phyloP scores from a whole-genome alignment of 2,888 invertebrate genomes.

The Acleris laterana region DNA sequence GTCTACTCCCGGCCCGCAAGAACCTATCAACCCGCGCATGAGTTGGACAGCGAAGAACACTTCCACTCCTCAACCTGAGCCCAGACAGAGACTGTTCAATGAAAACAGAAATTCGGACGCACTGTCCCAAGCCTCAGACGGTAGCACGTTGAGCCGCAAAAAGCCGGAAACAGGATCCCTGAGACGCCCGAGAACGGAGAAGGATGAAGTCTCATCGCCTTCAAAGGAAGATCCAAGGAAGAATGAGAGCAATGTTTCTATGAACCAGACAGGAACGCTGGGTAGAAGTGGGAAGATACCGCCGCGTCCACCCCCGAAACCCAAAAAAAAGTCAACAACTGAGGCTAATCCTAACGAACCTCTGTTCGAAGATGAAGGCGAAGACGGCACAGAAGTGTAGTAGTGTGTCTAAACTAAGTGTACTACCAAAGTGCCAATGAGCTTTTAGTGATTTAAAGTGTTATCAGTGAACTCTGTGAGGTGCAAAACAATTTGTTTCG shows the following conservation, averaged over 20 bases:
- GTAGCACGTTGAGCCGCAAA: conserved; percentile 70
- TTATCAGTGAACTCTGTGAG: conserved; percentile 54
- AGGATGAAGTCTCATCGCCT: conserved; percentile 67
- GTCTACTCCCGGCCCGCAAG: conserved; percentile 79
- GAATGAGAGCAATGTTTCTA: conserved; percentile 62
- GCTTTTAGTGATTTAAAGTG: conserved; percentile 68
- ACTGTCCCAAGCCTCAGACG: conserved; percentile 66
- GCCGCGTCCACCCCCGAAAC: conserved; percentile 92
- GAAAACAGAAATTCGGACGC: conserved; percentile 65
- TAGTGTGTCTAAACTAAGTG: conserved; percentile 53
- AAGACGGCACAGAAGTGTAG: conserved; percentile 95
- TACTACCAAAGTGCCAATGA: conserved; percentile 78
- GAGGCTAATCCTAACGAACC: conserved; percentile 86
- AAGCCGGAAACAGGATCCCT: conserved; percentile 83
- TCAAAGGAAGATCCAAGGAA: conserved; percentile 69
- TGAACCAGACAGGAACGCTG: conserved; percentile 76
- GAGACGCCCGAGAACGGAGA: conserved; percentile 66
- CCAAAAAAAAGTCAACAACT: conserved; percentile 89
- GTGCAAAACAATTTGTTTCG: conserved; percentile 57
- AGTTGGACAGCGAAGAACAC: conserved; percentile 81
- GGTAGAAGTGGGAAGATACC: conserved; percentile 88
- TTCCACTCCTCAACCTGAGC: conserved; percentile 76
- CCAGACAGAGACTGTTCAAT: conserved; percentile 71
- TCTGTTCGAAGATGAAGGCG: conserved; percentile 93
- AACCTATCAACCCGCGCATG: conserved; percentile 77